Evolutionary conservation across 2,888 invertebrate species (phyloP).

Genomic region (Ophion ventricosus): DNA sequence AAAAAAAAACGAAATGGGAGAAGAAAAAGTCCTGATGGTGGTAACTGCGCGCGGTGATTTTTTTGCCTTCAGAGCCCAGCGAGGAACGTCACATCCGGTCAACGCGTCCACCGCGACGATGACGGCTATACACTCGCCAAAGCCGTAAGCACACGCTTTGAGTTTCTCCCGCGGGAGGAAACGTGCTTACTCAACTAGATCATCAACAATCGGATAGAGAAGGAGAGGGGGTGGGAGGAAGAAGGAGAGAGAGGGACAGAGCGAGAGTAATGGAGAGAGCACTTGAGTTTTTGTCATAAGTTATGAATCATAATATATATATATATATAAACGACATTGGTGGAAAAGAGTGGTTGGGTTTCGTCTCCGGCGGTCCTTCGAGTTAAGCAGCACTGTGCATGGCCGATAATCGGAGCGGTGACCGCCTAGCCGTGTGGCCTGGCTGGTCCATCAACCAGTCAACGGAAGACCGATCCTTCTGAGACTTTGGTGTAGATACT

Average conservation of each 20-base stretch:
- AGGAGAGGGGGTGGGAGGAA: background rate
- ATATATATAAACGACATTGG: background rate
- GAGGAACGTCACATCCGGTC: constrained; percentile 80
- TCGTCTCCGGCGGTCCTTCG: too few relatives aligned
- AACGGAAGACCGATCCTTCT: too few relatives aligned
- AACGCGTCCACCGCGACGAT: constrained; percentile 74
- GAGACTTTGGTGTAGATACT: too few relatives aligned
- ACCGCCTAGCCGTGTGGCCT: too few relatives aligned
- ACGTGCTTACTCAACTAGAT: constrained; percentile 81
- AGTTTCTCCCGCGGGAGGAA: constrained; percentile 71
- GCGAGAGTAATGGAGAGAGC: too few relatives aligned
- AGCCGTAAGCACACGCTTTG: constrained; percentile 62
- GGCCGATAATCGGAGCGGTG: too few relatives aligned
- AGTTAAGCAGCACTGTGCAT: too few relatives aligned
- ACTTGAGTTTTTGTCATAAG: background rate
- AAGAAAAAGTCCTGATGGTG: constrained; percentile 52
- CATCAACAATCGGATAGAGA: constrained; percentile 73
- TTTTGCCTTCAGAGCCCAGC: constrained; percentile 72
- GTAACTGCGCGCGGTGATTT: constrained; percentile 74
- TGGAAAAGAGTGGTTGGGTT: background rate
- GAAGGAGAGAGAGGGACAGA: too few relatives aligned
- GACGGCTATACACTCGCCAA: constrained; percentile 43
- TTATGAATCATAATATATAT: constrained; percentile 11
- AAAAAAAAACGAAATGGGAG: constrained; percentile 59
- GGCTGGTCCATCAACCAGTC: too few relatives aligned